Evolutionary conservation across 2,888 invertebrate species (phyloP).

Genomic region (Seladonia tumulorum): DNA sequence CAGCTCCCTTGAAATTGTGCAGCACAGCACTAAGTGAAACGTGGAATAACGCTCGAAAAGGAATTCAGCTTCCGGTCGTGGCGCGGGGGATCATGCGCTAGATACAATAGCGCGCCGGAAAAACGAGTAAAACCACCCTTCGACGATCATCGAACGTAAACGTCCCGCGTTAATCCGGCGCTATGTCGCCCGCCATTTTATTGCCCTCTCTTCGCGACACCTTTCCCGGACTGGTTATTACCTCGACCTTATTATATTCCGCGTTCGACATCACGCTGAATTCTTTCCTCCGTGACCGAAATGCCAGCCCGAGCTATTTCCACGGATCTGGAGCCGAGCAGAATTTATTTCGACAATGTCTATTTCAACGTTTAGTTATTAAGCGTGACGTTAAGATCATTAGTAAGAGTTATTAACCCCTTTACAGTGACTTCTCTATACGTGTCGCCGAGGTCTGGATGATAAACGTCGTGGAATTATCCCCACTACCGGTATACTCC

Average conservation of each 20-base stretch:
- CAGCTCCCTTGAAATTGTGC: constrained; percentile 22
- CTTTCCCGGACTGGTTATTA: constrained; percentile 2
- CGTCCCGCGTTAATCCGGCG: constrained; percentile 20
- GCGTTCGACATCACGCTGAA: not conserved
- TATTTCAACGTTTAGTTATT: too few species aligned
- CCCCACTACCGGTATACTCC: too few species aligned
- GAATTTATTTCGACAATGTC: constrained; percentile 8
- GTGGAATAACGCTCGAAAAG: constrained; percentile 20
- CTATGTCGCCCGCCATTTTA: constrained; percentile 28
- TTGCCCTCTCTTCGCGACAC: constrained; percentile 9
- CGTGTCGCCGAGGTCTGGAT: too few species aligned
- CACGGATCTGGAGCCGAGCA: too few species aligned
- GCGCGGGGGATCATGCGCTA: constrained; percentile 16
- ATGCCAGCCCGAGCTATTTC: not conserved
- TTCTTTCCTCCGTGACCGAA: not conserved
- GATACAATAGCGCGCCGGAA: constrained; percentile 14
- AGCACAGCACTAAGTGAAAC: constrained; percentile 13
- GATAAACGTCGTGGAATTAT: too few species aligned
- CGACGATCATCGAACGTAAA: constrained; percentile 27
- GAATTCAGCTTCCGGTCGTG: constrained; percentile 23
- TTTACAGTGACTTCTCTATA: too few species aligned
- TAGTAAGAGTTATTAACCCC: too few species aligned
- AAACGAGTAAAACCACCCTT: constrained; percentile 1
- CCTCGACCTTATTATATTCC: constrained; percentile 6
- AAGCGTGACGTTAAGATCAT: not conserved